Evolutionary conservation across 2,888 invertebrate species (phyloP).

Genomic region (Rhamnusium bicolor): DNA sequence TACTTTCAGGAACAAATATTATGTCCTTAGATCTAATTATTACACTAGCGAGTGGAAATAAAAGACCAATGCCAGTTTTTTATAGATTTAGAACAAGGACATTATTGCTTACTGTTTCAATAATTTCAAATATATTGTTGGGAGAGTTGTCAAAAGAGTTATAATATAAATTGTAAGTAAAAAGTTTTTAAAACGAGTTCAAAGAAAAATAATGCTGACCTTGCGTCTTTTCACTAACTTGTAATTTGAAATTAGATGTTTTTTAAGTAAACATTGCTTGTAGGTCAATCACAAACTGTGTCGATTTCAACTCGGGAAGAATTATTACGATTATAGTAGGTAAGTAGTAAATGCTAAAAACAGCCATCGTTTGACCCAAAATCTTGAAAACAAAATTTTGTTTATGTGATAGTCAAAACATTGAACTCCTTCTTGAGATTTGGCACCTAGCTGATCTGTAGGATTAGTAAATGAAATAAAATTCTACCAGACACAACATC

Average conservation of each 20-base stretch:
- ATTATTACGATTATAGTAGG: neutral
- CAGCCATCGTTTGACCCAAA: constrained; percentile 28
- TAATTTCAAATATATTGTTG: constrained; percentile 6
- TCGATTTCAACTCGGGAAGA: constrained; percentile 9
- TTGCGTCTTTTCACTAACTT: constrained; percentile 11
- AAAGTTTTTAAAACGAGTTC: constrained; percentile 20
- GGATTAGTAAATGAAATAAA: neutral
- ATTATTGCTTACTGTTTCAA: neutral
- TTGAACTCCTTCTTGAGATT: constrained; percentile 13
- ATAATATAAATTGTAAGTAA: constrained; percentile 10
- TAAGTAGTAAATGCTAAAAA: neutral
- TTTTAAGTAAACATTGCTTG: constrained; percentile 24
- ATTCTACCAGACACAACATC: neutral
- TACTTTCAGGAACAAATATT: neutral
- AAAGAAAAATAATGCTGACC: constrained; percentile 23
- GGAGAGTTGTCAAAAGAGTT: constrained; percentile 13
- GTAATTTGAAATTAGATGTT: constrained; percentile 23
- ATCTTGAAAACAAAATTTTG: neutral
- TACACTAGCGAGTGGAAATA: neutral
- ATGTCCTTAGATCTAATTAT: neutral
- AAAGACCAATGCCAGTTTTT: neutral
- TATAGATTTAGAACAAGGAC: constrained; percentile 13
- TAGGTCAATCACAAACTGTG: constrained; percentile 14
- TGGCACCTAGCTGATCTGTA: constrained; percentile 1
- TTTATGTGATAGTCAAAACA: constrained; percentile 18